Evolutionary conservation across 2,797 vertebrate species (phyloP).

Genomic region (Poeciliopsis presidionis): DNA sequence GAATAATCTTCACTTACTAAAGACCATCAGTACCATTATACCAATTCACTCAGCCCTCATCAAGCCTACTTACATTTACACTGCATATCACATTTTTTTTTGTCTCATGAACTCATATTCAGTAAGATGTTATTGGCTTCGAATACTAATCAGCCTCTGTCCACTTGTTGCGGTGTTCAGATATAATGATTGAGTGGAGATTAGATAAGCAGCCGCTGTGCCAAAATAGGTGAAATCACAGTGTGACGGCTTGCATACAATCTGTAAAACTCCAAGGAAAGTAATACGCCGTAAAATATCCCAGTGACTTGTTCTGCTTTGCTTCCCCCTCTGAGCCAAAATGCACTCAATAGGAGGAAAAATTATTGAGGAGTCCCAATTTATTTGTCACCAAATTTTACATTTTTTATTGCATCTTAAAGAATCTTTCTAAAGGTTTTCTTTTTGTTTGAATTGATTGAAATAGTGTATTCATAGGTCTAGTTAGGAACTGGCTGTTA

Average conservation of each 20-base stretch:
- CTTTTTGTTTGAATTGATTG: neutral
- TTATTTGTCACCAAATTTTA: neutral
- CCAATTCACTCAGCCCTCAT: constrained; percentile 15
- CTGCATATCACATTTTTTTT: neutral
- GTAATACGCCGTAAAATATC: neutral
- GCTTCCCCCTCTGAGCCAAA: no score
- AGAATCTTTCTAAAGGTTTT: neutral
- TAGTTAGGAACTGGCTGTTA: neutral
- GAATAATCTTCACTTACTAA: constrained; percentile 37
- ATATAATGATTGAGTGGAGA: constrained; percentile 14
- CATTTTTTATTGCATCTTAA: neutral
- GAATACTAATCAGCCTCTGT: constrained; percentile 24
- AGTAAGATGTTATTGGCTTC: constrained; percentile 13
- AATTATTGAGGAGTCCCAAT: neutral
- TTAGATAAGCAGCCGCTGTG: constrained; percentile 28
- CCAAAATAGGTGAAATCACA: constrained; percentile 66
- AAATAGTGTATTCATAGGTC: neutral
- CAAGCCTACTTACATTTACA: neutral
- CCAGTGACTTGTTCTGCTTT: no score
- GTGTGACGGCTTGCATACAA: constrained; percentile 44
- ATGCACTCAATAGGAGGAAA: neutral
- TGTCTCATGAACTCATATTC: neutral
- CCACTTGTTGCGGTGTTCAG: neutral
- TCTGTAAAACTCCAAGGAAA: constrained; percentile 36
- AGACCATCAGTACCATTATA: constrained; percentile 23